Conservation (phyloP, 2,113 vertebrate species). For the Empidonax traillii region DNA sequence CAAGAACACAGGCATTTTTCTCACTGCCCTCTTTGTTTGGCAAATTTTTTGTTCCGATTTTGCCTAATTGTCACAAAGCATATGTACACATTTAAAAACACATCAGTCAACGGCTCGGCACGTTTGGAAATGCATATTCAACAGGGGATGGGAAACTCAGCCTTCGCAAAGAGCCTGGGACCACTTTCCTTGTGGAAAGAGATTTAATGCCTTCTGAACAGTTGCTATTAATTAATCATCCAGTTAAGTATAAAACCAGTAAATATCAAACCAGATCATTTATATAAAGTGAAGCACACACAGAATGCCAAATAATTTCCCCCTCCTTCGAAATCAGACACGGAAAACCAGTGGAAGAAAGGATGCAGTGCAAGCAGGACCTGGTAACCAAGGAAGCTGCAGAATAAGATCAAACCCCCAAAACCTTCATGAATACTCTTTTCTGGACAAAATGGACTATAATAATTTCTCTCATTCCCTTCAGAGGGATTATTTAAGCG, state of each 20-base stretch:
- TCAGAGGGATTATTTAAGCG: not conserved
- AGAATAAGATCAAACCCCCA: not conserved
- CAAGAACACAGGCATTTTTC: not conserved
- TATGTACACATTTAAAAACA: slow-evolving; percentile 2
- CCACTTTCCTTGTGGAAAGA: fast-evolving
- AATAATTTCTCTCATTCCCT: not conserved
- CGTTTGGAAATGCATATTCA: not conserved
- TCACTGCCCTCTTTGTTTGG: not conserved
- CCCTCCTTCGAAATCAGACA: not conserved
- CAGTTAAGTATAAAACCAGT: not conserved
- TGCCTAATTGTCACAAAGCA: not conserved
- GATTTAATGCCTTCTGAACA: not conserved
- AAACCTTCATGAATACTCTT: not conserved
- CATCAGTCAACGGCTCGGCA: not conserved
- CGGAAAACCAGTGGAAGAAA: not conserved
- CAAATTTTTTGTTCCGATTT: not conserved
- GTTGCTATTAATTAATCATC: not conserved
- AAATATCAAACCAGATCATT: not conserved
- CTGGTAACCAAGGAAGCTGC: not conserved
- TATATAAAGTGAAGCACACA: not conserved
- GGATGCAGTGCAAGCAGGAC: not conserved
- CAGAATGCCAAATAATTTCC: not conserved
- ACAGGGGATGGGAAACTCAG: not conserved
- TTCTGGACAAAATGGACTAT: not conserved
- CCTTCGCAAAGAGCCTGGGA: not conserved